Evolutionary conservation across 1,140 invertebrate genomes (phyloP), one percentile per base, ranked within the genome.

Genomic region (Hestina assimilis): DNA sequence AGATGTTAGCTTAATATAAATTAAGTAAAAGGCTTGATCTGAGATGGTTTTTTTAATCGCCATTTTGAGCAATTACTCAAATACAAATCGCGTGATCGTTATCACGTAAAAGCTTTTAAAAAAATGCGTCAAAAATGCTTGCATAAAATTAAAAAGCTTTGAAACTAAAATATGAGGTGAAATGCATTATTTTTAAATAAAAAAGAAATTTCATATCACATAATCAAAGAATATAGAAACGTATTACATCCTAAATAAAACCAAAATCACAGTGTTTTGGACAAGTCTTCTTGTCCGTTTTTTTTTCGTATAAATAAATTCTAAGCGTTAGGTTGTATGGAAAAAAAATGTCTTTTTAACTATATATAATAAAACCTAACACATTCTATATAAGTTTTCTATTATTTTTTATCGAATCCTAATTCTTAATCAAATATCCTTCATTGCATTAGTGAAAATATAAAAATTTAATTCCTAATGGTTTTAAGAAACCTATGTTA

Each of bases 401-500:
- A 72, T 73, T 80, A 79, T 59, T 75, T 75, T 69, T 72, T 38
- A 54, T 66, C 48, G 75, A 74, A 76, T 74, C 68, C 75, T 86
- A 84, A 74, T 57, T 69, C 76, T 79, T 83, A 83, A 57, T 76
- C 75, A 74, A 81, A 80, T 77, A 77, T 75, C 67, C 80, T 75
- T 75, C 71, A 80, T 82, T 83, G 80, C 80, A 73, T 71, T 80
- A 83, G 78, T 83, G 75, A 83, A 87, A 87, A 83, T 79, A 83
- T 81, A 87, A 83, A 83, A 85, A 83, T 73, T 84, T 81, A 81
- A 83, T 75, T 75, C 71, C 81, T 85, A 85, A 69, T 71, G 83
- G 77, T 85, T 87, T 26, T 85, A 83, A 79, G 80, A 87, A 85
- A 85, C 76, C 80, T 87, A 83, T 78, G 73, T 82, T 78, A 79